These are phyloP conservation scores for Agrotis exclamationis DNA, from an alignment of 2,888 invertebrate species.

Conservation along the genomic window DNA sequence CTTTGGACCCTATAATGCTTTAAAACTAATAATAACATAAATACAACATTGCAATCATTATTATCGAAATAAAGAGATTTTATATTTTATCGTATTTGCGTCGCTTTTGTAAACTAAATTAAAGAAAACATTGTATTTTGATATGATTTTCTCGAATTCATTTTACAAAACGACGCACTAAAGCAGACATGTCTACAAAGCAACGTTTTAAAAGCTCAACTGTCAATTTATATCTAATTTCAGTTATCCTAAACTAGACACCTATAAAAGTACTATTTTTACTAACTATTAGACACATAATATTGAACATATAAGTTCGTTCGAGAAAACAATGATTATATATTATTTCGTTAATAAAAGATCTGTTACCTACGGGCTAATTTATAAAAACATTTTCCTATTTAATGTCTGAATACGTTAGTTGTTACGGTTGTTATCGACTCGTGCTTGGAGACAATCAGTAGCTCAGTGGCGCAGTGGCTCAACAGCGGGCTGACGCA, in stretches of 20 bases:
- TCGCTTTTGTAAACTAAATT: constrained; percentile 77
- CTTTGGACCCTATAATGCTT: constrained; percentile 94
- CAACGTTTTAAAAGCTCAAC: constrained; percentile 84
- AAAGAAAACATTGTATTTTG: constrained; percentile 53
- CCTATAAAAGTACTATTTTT: constrained; percentile 79
- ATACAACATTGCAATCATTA: constrained; percentile 89
- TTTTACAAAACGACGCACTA: constrained; percentile 77
- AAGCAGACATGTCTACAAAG: constrained; percentile 85
- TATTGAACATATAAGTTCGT: constrained; percentile 61
- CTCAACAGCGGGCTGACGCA: constrained; percentile 48
- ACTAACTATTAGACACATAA: constrained; percentile 77
- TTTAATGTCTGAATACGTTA: constrained; percentile 35
- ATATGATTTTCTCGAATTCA: constrained; percentile 67
- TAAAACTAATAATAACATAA: constrained; percentile 92
- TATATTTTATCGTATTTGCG: constrained; percentile 71
- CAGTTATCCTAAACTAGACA: constrained; percentile 83
- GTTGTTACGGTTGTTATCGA: constrained; percentile 41
- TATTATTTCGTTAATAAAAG: constrained; percentile 61
- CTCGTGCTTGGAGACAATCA: constrained; percentile 67
- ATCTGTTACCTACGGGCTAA: constrained; percentile 60
- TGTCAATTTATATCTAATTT: constrained; percentile 82
- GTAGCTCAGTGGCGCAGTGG: constrained; percentile 22
- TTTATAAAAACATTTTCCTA: constrained; percentile 57
- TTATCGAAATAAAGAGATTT: constrained; percentile 79
- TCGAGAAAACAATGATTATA: constrained; percentile 60